Evolutionary conservation across 2,113 vertebrate species (phyloP), one percentile per base, ranked within the genome.

Genomic region (Ptyas mucosa): DNA sequence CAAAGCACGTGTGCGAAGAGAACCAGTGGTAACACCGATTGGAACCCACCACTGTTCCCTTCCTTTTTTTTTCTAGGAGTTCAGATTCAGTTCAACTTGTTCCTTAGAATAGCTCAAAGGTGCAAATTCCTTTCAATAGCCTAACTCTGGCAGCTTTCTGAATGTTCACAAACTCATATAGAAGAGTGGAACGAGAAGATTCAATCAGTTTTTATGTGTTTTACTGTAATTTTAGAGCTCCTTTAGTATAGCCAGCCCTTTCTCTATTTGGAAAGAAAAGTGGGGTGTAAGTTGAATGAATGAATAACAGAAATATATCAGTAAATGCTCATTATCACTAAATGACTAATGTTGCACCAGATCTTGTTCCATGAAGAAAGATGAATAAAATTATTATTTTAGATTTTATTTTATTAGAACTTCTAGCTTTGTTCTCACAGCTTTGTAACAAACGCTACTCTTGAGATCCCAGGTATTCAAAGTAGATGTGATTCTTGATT

Each of bases 291-390:
- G 53, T 51, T 88, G 91, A 89, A 88, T 54, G 91, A 89, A 69
- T 75, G 69, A 89, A 92, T 92, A 89, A 92, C 54, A 57, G 34
- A 92, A 88, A 75, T 75, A 52, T 89, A 75, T 64, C 91, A 92
- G 57, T 69, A 92, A 92, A 92, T 81, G 69, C 15, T n/a, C 87
- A 81, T 89, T 89, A 92, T 69, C 14, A 8, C n/a, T n/a, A 34
- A 92, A 69, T 49, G 81, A 69, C 57, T 88, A 81, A 92, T 18
- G 29, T 23, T 89, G 49, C 15, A n/a, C 8, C 61, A 55, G 87
- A 21, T 14, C 21, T 92, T 92, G 54, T 92, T 89, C 87, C 51
- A 61, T 29, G 75, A 91, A 81, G 91, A 75, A 54, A 49, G 24
- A 10, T 20, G 51, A 92, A 81, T 34, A 75, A 75, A 75, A 46